phyloP scores from a whole-genome alignment of 2,888 invertebrate genomes.

The Cylindroiulus punctatus region DNA sequence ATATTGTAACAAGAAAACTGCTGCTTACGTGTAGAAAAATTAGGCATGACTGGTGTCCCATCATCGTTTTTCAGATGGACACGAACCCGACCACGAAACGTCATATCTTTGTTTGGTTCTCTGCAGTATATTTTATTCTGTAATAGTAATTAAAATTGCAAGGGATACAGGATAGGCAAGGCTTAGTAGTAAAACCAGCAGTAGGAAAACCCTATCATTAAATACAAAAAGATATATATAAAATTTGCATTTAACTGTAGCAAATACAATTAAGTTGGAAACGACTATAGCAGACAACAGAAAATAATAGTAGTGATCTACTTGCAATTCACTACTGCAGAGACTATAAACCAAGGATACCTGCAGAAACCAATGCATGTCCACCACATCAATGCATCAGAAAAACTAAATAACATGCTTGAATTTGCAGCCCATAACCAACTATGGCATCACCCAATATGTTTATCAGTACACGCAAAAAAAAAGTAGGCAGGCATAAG shows the following conservation, averaged over 20 bases:
- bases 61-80: slow-evolving; percentile 93
- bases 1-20: not conserved
- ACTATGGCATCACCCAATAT: slow-evolving; percentile 8
- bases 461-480: not conserved
- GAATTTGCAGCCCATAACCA: slow-evolving; percentile 32
- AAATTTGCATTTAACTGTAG: too few relatives aligned
- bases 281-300: too few relatives aligned
- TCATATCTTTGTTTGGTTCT: slow-evolving; percentile 89
- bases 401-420: not conserved
- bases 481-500: too few relatives aligned
- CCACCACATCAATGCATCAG: slow-evolving; percentile 53
- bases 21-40: slow-evolving; percentile 74
- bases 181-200: too few relatives aligned
- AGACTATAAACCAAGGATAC: not conserved
- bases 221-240: not conserved
- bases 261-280: too few relatives aligned
- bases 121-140: slow-evolving; percentile 87
- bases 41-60: slow-evolving; percentile 77
- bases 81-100: slow-evolving; percentile 86
- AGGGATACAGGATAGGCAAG: not conserved
- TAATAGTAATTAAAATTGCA: not conserved
- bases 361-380: slow-evolving; percentile 51
- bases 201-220: not conserved
- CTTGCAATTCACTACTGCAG: too few relatives aligned
- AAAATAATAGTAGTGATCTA: too few relatives aligned